Conservation (phyloP, 2,888 invertebrate species). For the Tenthredo scrophulariae region DNA sequence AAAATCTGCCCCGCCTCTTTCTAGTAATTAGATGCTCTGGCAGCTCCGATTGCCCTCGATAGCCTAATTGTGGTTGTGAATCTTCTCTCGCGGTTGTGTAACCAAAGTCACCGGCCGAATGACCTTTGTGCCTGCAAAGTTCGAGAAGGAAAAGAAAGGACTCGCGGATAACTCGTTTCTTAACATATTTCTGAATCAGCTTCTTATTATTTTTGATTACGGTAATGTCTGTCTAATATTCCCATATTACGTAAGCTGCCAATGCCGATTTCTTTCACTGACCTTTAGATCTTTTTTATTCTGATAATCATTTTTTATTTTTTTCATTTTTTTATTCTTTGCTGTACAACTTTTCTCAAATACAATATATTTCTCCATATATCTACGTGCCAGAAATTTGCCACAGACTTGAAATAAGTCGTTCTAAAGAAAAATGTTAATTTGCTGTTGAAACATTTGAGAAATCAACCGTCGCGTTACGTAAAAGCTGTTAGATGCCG, state of each 20-base stretch:
- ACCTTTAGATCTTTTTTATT: conserved; percentile 25
- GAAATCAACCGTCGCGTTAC: conserved; percentile 36
- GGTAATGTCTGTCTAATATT: conserved; percentile 4
- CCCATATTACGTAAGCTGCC: conserved; percentile 1
- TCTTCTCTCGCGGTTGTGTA: conserved; percentile 58
- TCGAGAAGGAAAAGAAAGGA: conserved; percentile 42
- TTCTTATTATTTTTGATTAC: neutral
- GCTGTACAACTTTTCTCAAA: neutral
- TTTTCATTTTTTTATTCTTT: neutral
- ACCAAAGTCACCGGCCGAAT: conserved; percentile 57
- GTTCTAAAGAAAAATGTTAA: neutral
- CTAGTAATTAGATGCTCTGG: conserved; percentile 43
- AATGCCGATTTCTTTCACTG: neutral
- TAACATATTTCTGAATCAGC: conserved; percentile 11
- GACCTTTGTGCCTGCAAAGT: conserved; percentile 58
- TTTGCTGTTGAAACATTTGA: neutral
- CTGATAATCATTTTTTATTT: neutral
- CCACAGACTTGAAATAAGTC: neutral
- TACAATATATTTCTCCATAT: neutral
- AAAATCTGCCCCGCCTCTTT: conserved; percentile 35
- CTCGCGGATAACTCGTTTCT: conserved; percentile 38
- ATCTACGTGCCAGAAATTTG: neutral
- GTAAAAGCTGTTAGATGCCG: neutral
- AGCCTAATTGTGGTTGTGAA: conserved; percentile 38
- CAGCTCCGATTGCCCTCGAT: conserved; percentile 19